A percentile compares a stretch with the other conserved stretches of the same genome.
These are phyloP conservation scores for Lepidurus couesii DNA, from an alignment of 1,140 invertebrate genomes.

Conservation along the genomic window DNA sequence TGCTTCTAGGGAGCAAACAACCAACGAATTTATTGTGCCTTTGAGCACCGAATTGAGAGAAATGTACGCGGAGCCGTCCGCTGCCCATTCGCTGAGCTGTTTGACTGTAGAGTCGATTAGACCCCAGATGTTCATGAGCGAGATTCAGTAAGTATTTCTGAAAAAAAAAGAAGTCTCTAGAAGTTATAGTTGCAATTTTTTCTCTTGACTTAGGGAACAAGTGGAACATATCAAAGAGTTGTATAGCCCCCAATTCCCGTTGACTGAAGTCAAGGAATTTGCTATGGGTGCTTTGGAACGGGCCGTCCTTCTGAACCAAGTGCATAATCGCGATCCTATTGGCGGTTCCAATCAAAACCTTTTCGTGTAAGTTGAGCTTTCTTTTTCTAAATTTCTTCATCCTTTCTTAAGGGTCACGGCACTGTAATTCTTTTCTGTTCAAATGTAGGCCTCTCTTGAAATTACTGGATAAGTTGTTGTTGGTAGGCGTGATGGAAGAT, in stretches of 20 bases:
- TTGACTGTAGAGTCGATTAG: constrained; percentile 84
- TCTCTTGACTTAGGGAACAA: constrained; percentile 59
- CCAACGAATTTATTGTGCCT: constrained; percentile 93
- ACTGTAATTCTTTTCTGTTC: constrained; percentile 41
- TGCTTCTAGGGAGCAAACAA: constrained; percentile 20
- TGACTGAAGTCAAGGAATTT: constrained; percentile 87
- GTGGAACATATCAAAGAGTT: constrained; percentile 81
- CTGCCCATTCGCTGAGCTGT: constrained; percentile 78
- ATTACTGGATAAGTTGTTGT: constrained; percentile 82
- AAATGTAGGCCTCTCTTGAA: constrained; percentile 81
- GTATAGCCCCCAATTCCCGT: constrained; percentile 87
- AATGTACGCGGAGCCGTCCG: constrained; percentile 74
- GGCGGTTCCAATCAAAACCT: constrained; percentile 97
- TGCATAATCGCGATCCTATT: constrained; percentile 96
- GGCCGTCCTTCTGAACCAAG: constrained; percentile 90
- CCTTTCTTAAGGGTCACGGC: background rate
- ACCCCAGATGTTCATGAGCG: constrained; percentile 88
- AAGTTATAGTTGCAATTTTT: constrained; percentile 40
- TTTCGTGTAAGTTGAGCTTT: constrained; percentile 68
- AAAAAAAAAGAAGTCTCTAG: constrained; percentile 41
- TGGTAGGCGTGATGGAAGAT: constrained; percentile 92
- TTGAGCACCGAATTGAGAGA: constrained; percentile 75
- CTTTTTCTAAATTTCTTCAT: constrained; percentile 35
- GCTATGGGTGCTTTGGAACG: constrained; percentile 90
- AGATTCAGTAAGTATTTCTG: constrained; percentile 60